Evolutionary conservation across 2,797 vertebrate species (phyloP).

Genomic region (Cuculus canorus): DNA sequence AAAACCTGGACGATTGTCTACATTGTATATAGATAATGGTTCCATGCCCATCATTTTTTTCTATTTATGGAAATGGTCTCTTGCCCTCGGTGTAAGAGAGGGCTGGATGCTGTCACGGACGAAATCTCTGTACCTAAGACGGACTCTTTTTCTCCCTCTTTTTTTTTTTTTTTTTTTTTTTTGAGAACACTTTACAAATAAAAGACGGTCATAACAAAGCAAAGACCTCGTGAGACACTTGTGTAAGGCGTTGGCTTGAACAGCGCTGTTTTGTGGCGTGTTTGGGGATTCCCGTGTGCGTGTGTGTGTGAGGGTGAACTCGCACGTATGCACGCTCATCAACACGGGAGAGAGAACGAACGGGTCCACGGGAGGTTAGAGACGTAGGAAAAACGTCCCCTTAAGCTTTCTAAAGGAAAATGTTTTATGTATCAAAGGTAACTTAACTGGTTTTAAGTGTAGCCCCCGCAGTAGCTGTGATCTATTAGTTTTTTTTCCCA

Average conservation of each 20-base stretch:
- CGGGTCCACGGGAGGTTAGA: neutral
- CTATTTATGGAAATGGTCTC: slow-evolving; percentile 70
- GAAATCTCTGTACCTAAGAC: slow-evolving; percentile 56
- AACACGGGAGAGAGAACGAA: neutral
- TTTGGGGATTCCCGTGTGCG: neutral
- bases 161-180: neutral
- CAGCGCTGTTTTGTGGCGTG: slow-evolving; percentile 6
- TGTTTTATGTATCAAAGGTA: slow-evolving; percentile 73
- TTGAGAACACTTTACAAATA: slow-evolving; percentile 17
- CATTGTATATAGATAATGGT: slow-evolving; percentile 67
- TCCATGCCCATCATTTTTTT: slow-evolving; percentile 62
- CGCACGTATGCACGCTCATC: neutral
- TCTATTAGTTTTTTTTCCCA: slow-evolving; percentile 57
- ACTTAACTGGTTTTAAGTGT: slow-evolving; percentile 74
- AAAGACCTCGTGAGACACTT: slow-evolving; percentile 36
- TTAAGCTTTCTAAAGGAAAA: slow-evolving; percentile 44
- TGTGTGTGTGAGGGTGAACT: slow-evolving; percentile 6
- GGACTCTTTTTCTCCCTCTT: neutral
- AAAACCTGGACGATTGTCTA: slow-evolving; percentile 65
- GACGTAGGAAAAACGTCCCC: slow-evolving; percentile 1
- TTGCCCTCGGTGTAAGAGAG: slow-evolving; percentile 39
- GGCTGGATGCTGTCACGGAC: slow-evolving; percentile 56
- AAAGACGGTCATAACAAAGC: slow-evolving; percentile 36
- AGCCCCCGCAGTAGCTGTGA: slow-evolving; percentile 67
- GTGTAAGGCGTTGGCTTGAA: slow-evolving; percentile 33